Evolutionary conservation across 2,888 invertebrate genomes (phyloP).

Genomic region (Eledone cirrhosa): DNA sequence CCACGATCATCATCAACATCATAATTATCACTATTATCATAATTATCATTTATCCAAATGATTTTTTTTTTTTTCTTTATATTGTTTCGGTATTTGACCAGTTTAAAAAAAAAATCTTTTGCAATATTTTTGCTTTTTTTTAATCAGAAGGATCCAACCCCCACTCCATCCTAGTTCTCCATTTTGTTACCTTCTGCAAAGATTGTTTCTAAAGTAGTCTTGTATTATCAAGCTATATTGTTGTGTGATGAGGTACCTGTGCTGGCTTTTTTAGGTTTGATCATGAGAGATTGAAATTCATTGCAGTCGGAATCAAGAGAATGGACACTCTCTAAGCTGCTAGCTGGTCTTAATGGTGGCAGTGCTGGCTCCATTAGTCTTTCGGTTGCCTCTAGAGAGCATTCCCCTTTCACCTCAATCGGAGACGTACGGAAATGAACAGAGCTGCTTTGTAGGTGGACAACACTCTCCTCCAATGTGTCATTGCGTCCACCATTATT

Average conservation of each 20-base stretch:
- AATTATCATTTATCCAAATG: too few species aligned
- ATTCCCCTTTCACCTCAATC: conserved; percentile 37
- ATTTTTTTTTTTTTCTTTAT: too few species aligned
- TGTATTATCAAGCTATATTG: not conserved
- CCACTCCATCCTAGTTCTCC: too few species aligned
- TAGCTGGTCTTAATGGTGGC: conserved; percentile 16
- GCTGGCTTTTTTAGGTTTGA: conserved; percentile 23
- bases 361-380: conserved; percentile 21
- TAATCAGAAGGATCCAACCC: too few species aligned
- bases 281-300: conserved; percentile 52
- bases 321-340: conserved; percentile 37
- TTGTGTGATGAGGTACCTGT: not conserved
- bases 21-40: too few species aligned
- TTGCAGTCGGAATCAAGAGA: conserved; percentile 48
- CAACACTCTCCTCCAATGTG: conserved; percentile 49
- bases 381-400: conserved; percentile 18
- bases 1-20: too few species aligned
- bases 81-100: too few species aligned
- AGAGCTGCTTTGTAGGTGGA: conserved; percentile 49
- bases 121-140: too few species aligned
- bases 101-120: too few species aligned
- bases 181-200: too few species aligned
- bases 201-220: too few species aligned
- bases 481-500: conserved; percentile 51
- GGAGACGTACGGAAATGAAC: conserved; percentile 40